Evolutionary conservation across 2,888 invertebrate species (phyloP), one percentile per base, ranked within the genome.

Genomic region (Brachypterus glaber): DNA sequence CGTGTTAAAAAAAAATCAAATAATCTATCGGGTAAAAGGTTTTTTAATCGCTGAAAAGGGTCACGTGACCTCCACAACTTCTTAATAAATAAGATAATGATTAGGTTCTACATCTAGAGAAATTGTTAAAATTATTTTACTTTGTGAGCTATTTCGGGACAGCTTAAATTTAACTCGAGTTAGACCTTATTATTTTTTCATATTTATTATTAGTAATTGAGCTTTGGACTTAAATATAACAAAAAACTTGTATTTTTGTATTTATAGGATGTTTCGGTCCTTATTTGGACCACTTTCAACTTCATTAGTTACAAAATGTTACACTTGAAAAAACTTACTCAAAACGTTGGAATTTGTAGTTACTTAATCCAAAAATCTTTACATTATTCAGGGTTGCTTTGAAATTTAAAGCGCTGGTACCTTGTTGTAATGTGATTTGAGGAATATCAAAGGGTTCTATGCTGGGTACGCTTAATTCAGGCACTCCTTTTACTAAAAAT

Each of bases 391-490:
- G 37, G 9, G 40, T 34, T 0, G 57, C 55, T 25, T 50, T 50
- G 30, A 59, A 50, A 35, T 56, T 54, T 2, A 57, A 27, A 2
- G 53, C 47, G 5, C 41, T 26, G 3, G 51, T 50, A 18, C 54
- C 53, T 35, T 57, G 55, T 35, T 53, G 47, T 25, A 59, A 33
- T 11, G 42, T 43, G 12, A 59, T 39, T 49, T 57, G 36, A n/a
- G 53, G 46, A 35, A 57, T 40, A 14, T 46, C 29, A 35, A 59
- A 44, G 15, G 62, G 61, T 3, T 63, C 61, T 11, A 63, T 45
- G 5, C 56, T 31, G 3, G 58, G 55, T 3, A 64, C 33, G 31
- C 52, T 51, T 45, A 65, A 44, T 40, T 59, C 59, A 3, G 60
- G 60, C 27, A 62, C 50, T 4, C 62, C 63, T 43, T 53, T 57